Base-by-base conservation (phyloP, 2,888 invertebrate species). In the Synanthedon myopaeformis region DNA sequence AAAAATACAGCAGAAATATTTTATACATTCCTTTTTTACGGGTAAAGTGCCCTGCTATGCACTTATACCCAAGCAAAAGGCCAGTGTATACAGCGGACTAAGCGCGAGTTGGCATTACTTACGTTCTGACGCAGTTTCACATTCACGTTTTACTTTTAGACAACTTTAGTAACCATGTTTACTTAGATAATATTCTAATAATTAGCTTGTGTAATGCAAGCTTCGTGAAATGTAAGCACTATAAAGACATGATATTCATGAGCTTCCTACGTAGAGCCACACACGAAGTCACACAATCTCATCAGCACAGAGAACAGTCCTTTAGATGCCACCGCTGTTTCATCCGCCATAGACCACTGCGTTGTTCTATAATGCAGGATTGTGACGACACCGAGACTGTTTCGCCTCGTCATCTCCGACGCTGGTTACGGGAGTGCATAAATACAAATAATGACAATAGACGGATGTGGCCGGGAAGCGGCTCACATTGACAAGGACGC, bases 401-500 rank as follows among this genome's bases (percentile, higher is more conserved):
- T 74, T 70, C 59, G 59, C 66, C 71, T 59, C 62, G 79, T 82
- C 80, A 80, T 80, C 72, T 65, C 72, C 69, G 76, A 73, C 77
- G 75, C 71, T 67, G 75, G 71, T 73, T 74, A 80, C 82, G 77
- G 78, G 79, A 82, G 79, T 80, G 76, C 78, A 83, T 79, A 73
- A 74, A 84, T 76, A 83, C 79, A 82, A 81, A 84, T 75, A 82
- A 74, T 74, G 80, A 85, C 85, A 85, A 85, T 86, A 84, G 86
- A 86, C 86, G 86, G 87, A 86, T 86, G 83, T 86, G 79, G 81
- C 74, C 82, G 82, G 35, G 83, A 84, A 86, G 86, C 80, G 82
- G 87, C 84, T 86, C 82, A 82, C 87, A 87, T 86, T 86, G 86
- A 86, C 86, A 87, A 86, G 86, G 86, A 83, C 86, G 86, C 82